Percentiles rank a stretch among this genome's conserved stretches.
Evolutionary conservation across 2,113 vertebrate genomes (phyloP).

Genomic region (Lycocorax pyrrhopterus): DNA sequence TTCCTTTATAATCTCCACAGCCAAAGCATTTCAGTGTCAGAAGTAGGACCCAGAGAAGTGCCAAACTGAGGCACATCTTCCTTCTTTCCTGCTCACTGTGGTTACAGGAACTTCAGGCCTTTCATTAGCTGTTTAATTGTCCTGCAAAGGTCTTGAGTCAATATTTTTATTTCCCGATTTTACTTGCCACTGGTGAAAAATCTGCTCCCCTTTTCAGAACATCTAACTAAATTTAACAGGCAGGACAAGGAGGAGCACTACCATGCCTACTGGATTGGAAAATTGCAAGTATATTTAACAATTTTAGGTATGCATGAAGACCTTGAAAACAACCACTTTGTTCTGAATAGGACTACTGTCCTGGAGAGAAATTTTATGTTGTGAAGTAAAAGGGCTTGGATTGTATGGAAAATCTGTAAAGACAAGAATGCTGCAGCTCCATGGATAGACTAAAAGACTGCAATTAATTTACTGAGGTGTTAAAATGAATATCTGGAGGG

Average conservation of each 20-base stretch:
- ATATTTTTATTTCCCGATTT: slow-evolving; percentile 77
- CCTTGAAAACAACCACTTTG: slow-evolving; percentile 29
- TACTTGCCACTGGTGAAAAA: slow-evolving; percentile 61
- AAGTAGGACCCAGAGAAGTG: neutral
- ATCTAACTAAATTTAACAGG: slow-evolving; percentile 66
- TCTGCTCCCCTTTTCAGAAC: slow-evolving; percentile 58
- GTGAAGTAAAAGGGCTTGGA: neutral
- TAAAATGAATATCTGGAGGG: neutral
- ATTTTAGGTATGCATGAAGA: slow-evolving; percentile 48
- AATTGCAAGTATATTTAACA: slow-evolving; percentile 45
- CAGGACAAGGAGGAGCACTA: slow-evolving; percentile 23
- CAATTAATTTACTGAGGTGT: neutral
- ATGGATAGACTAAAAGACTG: neutral
- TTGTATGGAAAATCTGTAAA: neutral
- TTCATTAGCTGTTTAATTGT: slow-evolving; percentile 72
- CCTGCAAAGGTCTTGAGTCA: slow-evolving; percentile 68
- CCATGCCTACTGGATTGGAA: slow-evolving; percentile 17
- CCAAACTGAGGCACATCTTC: neutral
- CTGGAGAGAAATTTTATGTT: neutral
- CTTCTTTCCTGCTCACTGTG: slow-evolving; percentile 50
- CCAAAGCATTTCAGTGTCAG: neutral
- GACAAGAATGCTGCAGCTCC: neutral
- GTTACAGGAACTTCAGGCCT: slow-evolving; percentile 53
- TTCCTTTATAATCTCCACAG: neutral
- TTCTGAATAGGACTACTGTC: slow-evolving; percentile 28